Base-by-base conservation (phyloP, 2,888 invertebrate genomes). In the Isoperla grammatica region DNA sequence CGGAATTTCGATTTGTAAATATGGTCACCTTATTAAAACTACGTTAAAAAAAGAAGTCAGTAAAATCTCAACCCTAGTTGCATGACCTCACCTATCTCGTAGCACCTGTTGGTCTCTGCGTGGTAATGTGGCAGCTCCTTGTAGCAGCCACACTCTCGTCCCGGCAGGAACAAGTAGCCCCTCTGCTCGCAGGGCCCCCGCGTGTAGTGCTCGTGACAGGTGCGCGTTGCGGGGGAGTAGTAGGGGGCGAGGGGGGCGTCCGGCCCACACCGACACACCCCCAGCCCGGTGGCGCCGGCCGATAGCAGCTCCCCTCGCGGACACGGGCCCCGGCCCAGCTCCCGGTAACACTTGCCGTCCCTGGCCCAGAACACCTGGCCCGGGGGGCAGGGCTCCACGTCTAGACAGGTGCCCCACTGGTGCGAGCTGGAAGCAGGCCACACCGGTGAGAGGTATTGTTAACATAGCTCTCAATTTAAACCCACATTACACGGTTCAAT, bases 121-220 rank as follows among this genome's bases (percentile, higher is more conserved):
- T 90, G 82, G 71, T 86, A 91, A 69, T 92, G 89, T 1, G 89
- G 88, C 65, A 90, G 71, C 64, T 82, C 80, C 0, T 77, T 68
- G 66, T 84, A 80, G 69, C 92, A 92, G 56, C 87, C 89, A 68
- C 92, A 92, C 19, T 75, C 79, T 1, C 83, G 79, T 11, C 85
- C 85, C 0, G 90, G 90, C 55, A 91, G 74, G 74, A 90, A 91
- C 57, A 92, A 75, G 71, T 87, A 83, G 0, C 92, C 92, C 6
- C 78, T 79, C 65, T 84, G 83, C 59, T 82, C 81, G 69, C 92
- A 92, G 0, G 91, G 91, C 0, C 92, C 92, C 65, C 81, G 79
- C 0, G 89, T 87, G 72, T 85, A 90, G 70, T 89, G 88, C 65
- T 88, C 85, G 71, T 88, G 87, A 70, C 92, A 92, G 1, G 86